Evolutionary conservation across 2,888 invertebrate genomes (phyloP).

Genomic region (Polymixis flavicincta): DNA sequence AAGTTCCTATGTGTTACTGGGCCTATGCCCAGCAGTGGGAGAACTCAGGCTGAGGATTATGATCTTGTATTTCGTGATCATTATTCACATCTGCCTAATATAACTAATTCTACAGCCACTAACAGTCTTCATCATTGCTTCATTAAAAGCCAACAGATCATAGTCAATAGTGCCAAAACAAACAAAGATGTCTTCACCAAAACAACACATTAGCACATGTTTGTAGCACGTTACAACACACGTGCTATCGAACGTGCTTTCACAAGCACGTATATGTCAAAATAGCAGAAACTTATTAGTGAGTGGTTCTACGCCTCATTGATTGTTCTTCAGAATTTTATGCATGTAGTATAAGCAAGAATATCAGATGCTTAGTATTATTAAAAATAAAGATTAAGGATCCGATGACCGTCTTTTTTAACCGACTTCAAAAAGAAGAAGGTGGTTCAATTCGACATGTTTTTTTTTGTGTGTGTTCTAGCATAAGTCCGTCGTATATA

Average conservation of each 20-base stretch:
- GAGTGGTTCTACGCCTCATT: not conserved
- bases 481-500: no score
- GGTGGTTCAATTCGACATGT: no score
- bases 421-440: no score
- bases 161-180: conserved; percentile 33
- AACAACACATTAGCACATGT: conserved; percentile 14
- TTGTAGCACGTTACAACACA: conserved; percentile 20
- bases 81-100: not conserved
- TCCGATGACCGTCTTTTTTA: no score
- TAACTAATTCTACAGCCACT: not conserved
- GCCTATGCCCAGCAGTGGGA: no score
- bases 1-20: not conserved
- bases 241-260: conserved; percentile 40
- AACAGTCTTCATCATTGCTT: not conserved
- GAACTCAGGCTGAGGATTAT: no score
- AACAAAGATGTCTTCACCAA: conserved; percentile 43
- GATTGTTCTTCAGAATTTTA: not conserved
- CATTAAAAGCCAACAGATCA: not conserved
- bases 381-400: not conserved
- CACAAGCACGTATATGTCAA: conserved; percentile 41
- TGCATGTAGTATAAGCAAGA: conserved; percentile 4
- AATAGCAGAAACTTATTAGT: conserved; percentile 22
- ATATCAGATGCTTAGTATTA: not conserved
- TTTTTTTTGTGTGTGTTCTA: no score
- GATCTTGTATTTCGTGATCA: not conserved